A percentile compares a stretch with the other conserved stretches of the same genome.
These are phyloP conservation scores for Mizuhopecten yessoensis DNA, from an alignment of 1,140 invertebrate genomes.

Conservation along the genomic window DNA sequence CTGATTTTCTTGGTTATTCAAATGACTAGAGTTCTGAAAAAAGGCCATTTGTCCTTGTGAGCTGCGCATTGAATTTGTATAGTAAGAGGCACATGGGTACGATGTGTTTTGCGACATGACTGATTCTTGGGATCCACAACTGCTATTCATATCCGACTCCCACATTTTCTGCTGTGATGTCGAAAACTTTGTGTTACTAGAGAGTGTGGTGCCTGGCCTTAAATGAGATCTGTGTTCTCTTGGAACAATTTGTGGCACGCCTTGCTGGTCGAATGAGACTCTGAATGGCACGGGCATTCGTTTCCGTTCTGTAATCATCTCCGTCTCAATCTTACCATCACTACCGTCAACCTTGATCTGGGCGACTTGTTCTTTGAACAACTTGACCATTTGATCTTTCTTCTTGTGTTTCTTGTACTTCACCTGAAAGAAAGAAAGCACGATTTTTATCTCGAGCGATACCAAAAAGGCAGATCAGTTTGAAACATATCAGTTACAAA, in stretches of 20 bases:
- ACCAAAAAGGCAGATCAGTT: too few relatives aligned
- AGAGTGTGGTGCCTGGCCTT: not conserved
- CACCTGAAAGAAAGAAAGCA: slow-evolving; percentile 85
- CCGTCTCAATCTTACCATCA: not conserved
- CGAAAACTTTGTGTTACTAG: not conserved
- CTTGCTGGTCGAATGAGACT: not conserved
- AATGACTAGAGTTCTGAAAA: not conserved
- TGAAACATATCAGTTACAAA: too few relatives aligned
- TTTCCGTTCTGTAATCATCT: not conserved
- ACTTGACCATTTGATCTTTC: slow-evolving; percentile 55
- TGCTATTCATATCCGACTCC: not conserved
- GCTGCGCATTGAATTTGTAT: not conserved
- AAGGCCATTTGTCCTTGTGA: not conserved
- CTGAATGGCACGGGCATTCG: not conserved
- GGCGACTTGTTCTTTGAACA: slow-evolving; percentile 62
- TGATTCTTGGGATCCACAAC: too few relatives aligned
- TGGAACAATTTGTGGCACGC: not conserved
- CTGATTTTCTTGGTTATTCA: not conserved
- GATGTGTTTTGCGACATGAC: too few relatives aligned
- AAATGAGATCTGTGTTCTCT: not conserved
- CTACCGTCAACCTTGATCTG: slow-evolving; percentile 56
- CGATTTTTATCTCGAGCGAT: too few relatives aligned
- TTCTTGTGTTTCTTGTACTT: slow-evolving; percentile 94
- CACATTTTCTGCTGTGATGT: not conserved
- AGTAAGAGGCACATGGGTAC: not conserved